phyloP scores from a whole-genome alignment of 2,797 vertebrate genomes.

The Anabas testudineus region DNA sequence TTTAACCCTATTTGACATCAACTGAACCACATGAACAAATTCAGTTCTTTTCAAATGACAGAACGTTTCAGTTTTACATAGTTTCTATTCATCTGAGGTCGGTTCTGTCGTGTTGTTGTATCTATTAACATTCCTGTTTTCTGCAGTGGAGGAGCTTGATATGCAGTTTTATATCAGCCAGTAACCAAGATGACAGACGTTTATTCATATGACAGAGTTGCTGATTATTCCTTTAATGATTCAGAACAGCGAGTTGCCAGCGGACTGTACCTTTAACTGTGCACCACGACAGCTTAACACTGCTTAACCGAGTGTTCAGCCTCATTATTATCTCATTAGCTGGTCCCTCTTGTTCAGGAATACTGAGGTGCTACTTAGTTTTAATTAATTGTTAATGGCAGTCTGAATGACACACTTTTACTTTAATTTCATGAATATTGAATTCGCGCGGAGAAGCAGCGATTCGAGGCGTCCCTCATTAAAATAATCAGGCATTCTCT shows the following conservation, averaged over 20 bases:
- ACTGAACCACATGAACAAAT: too few relatives aligned
- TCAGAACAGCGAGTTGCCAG: neutral
- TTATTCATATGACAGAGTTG: neutral
- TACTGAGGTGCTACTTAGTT: slow-evolving; percentile 48
- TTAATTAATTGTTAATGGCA: slow-evolving; percentile 60
- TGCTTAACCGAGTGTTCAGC: slow-evolving; percentile 51
- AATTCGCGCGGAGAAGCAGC: slow-evolving; percentile 18
- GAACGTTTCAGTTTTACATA: neutral
- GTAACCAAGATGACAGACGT: neutral
- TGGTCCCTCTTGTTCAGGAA: slow-evolving; percentile 51
- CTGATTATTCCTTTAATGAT: neutral
- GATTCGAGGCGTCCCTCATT: slow-evolving; percentile 23
- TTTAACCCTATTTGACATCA: neutral
- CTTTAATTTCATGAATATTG: slow-evolving; percentile 34
- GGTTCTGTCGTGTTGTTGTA: too few relatives aligned
- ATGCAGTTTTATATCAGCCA: neutral
- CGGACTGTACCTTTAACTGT: slow-evolving; percentile 54
- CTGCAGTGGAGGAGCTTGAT: neutral
- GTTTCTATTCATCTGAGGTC: too few relatives aligned
- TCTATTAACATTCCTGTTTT: neutral
- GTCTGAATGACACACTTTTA: slow-evolving; percentile 38
- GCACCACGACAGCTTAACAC: slow-evolving; percentile 59
- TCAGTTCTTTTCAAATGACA: neutral
- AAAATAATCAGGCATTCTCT: slow-evolving; percentile 21
- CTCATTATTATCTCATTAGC: slow-evolving; percentile 68